phyloP scores from a whole-genome alignment of 2,113 vertebrate species.

The Melierax canorus region DNA sequence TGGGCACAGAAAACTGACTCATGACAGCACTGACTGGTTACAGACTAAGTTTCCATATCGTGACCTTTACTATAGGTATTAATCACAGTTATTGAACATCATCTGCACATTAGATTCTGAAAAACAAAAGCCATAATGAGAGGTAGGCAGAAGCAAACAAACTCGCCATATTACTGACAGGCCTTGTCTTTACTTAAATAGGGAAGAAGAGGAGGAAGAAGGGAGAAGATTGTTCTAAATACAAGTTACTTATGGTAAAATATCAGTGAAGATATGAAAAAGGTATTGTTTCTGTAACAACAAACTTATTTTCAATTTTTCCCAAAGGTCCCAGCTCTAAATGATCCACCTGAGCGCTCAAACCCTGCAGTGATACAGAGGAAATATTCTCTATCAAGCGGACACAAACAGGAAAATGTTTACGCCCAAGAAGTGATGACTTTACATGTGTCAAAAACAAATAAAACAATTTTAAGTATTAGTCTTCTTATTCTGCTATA shows the following conservation, averaged over 20 bases:
- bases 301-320: background rate
- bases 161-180: background rate
- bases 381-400: background rate
- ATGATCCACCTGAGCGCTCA: background rate
- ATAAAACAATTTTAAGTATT: background rate
- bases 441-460: background rate
- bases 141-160: background rate
- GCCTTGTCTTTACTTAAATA: background rate
- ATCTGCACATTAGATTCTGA: background rate
- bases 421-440: accelerated
- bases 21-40: background rate
- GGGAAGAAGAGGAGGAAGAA: background rate
- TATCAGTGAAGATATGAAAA: background rate
- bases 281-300: background rate
- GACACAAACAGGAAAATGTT: background rate
- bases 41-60: background rate
- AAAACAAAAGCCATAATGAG: background rate
- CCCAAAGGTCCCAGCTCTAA: background rate
- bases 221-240: background rate
- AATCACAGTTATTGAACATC: background rate
- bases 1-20: background rate
- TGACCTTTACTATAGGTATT: background rate
- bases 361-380: background rate
- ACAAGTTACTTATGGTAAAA: background rate
- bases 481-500: background rate